Base-by-base conservation (phyloP, 2,888 invertebrate species). In the Sturmia bella region DNA sequence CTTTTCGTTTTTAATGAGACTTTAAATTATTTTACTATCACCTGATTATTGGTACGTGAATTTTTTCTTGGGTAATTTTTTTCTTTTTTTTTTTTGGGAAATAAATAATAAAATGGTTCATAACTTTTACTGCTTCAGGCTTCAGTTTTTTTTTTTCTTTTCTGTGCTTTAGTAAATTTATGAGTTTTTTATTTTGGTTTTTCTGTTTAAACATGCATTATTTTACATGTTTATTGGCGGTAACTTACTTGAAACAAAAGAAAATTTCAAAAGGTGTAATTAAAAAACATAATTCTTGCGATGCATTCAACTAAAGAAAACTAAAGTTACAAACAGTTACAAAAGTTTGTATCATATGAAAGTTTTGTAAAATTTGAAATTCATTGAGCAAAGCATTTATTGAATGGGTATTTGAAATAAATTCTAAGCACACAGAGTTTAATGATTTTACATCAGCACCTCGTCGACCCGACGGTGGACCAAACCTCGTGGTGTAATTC, bases 41-140 rank as follows among this genome's bases (percentile, higher is more conserved):
- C 66, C 78, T 79, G 78, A 68, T 79, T 79, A 79, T 73, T 79
- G 78, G 78, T 79, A 79, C 78, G 78, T 79, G 78, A 79, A 79
- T 79, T 73, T 77, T 52, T 45, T 7, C 43, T 64, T 12, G 24
- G 56, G 37, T 37, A 43, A 45, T 66, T 45, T 61, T 56, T 32
- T 43, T 32, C 45, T 41, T 27, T 13, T 45, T 52, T 21, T 15
- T 59, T 59, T 76, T 69, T 72, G 21, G 72, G 57, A 72, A 78
- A 72, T 78, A 52, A 41, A 69, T 27, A 63, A 76, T 76, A 76
- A 76, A 76, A 69, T 76, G 57, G 68, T 66, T 76, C 19, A 75
- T 52, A 68, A 68, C 59, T 68, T 75, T 66, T 48, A 50, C 57
- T 24, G n/a, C 43, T 17, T 15, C 21, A 48, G 19, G n/a, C 13